Percentiles rank a stretch among this genome's conserved stretches.
Conservation (phyloP, 1,140 invertebrate species). For the Drosophila pseudoobscura region DNA sequence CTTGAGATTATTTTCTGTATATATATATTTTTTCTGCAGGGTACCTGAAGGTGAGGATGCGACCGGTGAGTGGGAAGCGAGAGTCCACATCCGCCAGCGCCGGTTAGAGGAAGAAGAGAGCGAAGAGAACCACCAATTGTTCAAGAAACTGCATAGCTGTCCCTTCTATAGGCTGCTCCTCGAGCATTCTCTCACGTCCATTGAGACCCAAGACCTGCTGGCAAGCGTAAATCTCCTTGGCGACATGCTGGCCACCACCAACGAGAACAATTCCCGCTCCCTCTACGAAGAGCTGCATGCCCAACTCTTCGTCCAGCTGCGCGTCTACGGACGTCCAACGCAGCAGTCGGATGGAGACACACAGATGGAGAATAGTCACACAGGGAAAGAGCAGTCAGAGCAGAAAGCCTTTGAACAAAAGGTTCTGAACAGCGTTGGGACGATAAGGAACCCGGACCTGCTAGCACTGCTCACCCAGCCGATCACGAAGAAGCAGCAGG, state of each 20-base stretch:
- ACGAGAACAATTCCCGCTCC: conserved; percentile 19
- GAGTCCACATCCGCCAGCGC: conserved; percentile 12
- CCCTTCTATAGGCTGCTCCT: conserved; percentile 55
- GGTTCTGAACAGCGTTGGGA: not conserved
- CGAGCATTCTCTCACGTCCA: conserved; percentile 63
- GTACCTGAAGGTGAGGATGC: not conserved
- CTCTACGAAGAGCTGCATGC: conserved; percentile 51
- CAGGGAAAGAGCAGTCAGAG: not conserved
- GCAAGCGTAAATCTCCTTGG: conserved; percentile 54
- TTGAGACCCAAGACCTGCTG: conserved; percentile 69
- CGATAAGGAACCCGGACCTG: not conserved
- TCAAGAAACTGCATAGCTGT: conserved; percentile 29
- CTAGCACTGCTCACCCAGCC: conserved; percentile 4
- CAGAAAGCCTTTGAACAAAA: not conserved
- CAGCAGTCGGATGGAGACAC: not conserved
- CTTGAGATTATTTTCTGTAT: not conserved
- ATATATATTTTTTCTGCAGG: not conserved
- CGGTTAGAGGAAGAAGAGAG: not conserved
- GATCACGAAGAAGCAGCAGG: not conserved
- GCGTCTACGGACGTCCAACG: not conserved
- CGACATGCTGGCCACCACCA: conserved; percentile 47
- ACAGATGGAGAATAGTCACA: not conserved
- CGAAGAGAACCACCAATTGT: conserved; percentile 7
- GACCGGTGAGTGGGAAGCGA: no score
- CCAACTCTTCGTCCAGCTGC: conserved; percentile 32